Evolutionary conservation across 2,113 vertebrate species (phyloP), one percentile per base, ranked within the genome.

Genomic region (Phylloscopus trochilus): DNA sequence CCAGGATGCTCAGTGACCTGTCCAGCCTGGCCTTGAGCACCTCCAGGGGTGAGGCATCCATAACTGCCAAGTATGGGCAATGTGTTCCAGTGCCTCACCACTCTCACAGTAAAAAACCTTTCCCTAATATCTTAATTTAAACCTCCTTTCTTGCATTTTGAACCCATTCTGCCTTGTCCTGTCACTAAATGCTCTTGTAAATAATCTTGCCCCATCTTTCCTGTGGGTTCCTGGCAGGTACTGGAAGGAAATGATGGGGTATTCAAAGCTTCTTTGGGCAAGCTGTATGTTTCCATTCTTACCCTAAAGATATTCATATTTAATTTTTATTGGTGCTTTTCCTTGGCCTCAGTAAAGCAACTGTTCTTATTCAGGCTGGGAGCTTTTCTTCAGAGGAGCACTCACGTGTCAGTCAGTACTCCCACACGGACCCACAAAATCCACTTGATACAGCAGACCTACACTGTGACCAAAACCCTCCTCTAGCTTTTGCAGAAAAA

Each of bases 401-500:
- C 26, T 74, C 35, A 14, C 0, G 0, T 28, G 20, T 35, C 47
- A 33, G 37, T 89, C 2, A 2, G 13, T 19, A 63, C 27, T 76
- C 39, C 28, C 41, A 11, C 0, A 3, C 2, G 1, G 17, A 14
- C 9, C 7, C 28, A 66, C 0, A 1, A 64, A 39, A 15, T 18
- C 16, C 14, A 27, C 10, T 91, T 35, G 18, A 51, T 31, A 11
- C 9, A 80, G 39, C 13, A 79, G 2, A 10, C 5, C 7, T 72
- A 6, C 43, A 18, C 49, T 63, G 43, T 2, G 1, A 85, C 18
- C 33, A 76, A 83, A 83, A 23, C 17, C 22, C 28, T 77, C 9
- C 49, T 60, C 41, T 56, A 41, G 26, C 27, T 80, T 84, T 91
- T 84, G 28, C 52, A 93, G 70, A 62, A 78, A 76, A 91, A 12